Base-by-base conservation (phyloP, 1,140 invertebrate genomes). In the Aphidius gifuensis region DNA sequence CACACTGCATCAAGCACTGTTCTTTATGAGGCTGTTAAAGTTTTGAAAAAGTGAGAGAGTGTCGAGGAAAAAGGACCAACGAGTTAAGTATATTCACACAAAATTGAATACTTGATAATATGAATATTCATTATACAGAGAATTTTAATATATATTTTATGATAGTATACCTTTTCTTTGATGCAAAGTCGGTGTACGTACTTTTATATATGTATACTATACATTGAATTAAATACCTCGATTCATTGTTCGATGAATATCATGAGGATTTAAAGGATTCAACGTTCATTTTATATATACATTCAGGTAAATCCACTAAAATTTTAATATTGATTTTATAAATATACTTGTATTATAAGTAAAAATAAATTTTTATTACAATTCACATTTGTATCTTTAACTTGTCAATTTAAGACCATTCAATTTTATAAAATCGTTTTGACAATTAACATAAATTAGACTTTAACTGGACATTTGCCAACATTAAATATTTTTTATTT, bases 371-470 rank as follows among this genome's bases (percentile, higher is more conserved):
- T 32, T 32, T 32, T 32, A 32, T 32, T 32, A 32, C 23, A 1
- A 32, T 32, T 32, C 4, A 32, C 2, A 32, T 32, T 32, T 32
- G 23, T 32, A 32, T 32, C 23, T 32, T 32, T 32, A 32, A 32
- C 0, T 32, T 32, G 23, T 32, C 23, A 32, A 32, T 32, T 32
- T 32, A 32, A 32, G 23, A 32, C 23, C 23, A 32, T 32, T 32
- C 23, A 32, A 32, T 32, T 32, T 32, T 32, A 32, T 32, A 32
- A 32, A 3, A 32, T 32, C 23, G 23, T 32, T 32, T 32, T 66
- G 70, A 70, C 74, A 77, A 78, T 80, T 80, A 80, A 75, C 79
- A 80, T 80, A 80, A 80, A 80, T 76, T 78, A 40, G 9, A 32
- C 2, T 32, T 32, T 32, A 32, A 32, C 23, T 32, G 23, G 23